These are phyloP conservation scores for Micropterix aruncella DNA, from an alignment of 2,888 invertebrate species.

Conservation along the genomic window DNA sequence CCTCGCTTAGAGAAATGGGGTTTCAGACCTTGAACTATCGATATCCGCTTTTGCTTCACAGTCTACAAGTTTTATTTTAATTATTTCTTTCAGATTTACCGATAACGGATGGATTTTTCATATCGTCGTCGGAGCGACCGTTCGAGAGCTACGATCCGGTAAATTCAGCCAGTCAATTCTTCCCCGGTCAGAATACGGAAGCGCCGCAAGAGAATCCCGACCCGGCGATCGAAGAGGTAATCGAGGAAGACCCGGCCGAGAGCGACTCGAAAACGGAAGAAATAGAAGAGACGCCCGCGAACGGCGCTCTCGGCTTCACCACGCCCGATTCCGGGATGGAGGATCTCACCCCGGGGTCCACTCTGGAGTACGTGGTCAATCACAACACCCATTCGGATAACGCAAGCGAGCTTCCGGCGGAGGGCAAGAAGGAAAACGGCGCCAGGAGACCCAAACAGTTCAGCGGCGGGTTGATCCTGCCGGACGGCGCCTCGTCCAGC, in stretches of 20 bases:
- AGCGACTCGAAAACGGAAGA: constrained; percentile 10
- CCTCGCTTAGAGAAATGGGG: no score
- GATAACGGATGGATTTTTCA: constrained; percentile 48
- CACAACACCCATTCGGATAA: neutral
- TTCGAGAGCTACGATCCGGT: constrained; percentile 46
- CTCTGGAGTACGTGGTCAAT: constrained; percentile 12
- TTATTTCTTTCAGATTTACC: constrained; percentile 26
- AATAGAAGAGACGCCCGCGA: constrained; percentile 4
- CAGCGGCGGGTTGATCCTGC: constrained; percentile 18
- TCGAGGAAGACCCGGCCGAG: constrained; percentile 16
- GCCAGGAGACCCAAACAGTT: neutral
- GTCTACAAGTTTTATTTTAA: no score
- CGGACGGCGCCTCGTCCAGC: constrained; percentile 29
- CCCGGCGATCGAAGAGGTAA: constrained; percentile 16
- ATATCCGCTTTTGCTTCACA: no score
- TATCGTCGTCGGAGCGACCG: constrained; percentile 58
- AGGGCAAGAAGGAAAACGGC: neutral
- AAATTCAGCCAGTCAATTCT: constrained; percentile 51
- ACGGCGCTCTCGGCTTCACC: constrained; percentile 31
- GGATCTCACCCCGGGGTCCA: constrained; percentile 40
- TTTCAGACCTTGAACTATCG: no score
- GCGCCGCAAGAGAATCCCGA: constrained; percentile 18
- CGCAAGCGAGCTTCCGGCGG: neutral
- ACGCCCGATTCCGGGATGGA: constrained; percentile 50
- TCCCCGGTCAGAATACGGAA: constrained; percentile 42